Evolutionary conservation across 2,797 vertebrate genomes (phyloP), one percentile per base, ranked within the genome.

Genomic region (Malurus splendens): DNA sequence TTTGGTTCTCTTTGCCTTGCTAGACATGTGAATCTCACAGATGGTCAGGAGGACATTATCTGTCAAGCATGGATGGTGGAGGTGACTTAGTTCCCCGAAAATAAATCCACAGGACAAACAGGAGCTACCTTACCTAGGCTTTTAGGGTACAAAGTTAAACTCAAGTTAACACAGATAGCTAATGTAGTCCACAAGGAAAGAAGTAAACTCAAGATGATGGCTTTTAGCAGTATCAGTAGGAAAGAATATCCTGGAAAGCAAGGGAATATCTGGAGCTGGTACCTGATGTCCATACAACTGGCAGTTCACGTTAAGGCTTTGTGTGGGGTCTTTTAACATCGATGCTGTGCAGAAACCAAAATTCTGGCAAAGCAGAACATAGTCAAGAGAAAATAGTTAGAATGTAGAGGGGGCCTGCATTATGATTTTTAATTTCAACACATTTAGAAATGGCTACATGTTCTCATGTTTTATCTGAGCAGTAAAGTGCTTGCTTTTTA

Each of bases 331-430:
- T 36, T 61, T 73, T 11, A 55, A 18, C 70, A 84, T 8, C 3
- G 23, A 36, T 7, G 92, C 95, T 70, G 48, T 95, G 79, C 97
- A 98, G 94, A 97, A 97, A 24, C 96, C 97, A 39, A 93, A 94
- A 84, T 96, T 96, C 97, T 98, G 91, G 28, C 25, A 83, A 73
- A 90, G 76, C 5, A 83, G 84, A 94, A 79, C 32, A 89, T 4
- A 42, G 52, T 36, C 22, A 67, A 67, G 44, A 90, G 48, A 82
- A 82, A 75, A 71, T 4, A 48, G n/a, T 93, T 86, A 76, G 23
- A 74, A 90, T 84, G 60, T 9, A 82, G 38, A 74, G 23, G 5
- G 47, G 22, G 30, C 2, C 6, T 86, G 28, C 39, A 24, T 82
- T 50, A n/a, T 8, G 54, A 4, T 33, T 82, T 60, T 85, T 39